A percentile compares a stretch with the other conserved stretches of the same genome.
Evolutionary conservation across 2,888 invertebrate species (phyloP).

Genomic region (Cosmopolites sordidus): DNA sequence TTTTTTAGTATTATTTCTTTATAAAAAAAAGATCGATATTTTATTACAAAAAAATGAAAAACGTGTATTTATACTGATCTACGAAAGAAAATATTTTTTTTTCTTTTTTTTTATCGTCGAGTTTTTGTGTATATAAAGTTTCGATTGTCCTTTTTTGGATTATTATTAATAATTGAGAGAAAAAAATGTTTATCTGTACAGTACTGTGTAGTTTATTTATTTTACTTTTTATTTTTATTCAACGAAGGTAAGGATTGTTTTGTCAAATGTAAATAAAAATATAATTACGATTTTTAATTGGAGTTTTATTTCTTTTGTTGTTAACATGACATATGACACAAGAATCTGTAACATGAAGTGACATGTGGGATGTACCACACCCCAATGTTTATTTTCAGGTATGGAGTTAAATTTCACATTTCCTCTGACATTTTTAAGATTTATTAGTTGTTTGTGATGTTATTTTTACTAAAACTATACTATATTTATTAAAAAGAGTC

Average conservation of each 20-base stretch:
- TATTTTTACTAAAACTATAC: too few species aligned
- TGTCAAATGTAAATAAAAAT: conserved; percentile 21
- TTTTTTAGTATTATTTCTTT: conserved; percentile 22
- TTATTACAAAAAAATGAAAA: conserved; percentile 4
- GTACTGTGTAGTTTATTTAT: conserved; percentile 23
- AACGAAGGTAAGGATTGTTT: conserved; percentile 20
- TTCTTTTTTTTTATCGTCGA: conserved; percentile 4
- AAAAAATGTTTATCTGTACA: conserved; percentile 18
- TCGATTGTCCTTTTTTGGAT: background rate
- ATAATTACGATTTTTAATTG: conserved; percentile 22
- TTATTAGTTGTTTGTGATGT: too few species aligned
- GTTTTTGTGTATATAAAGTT: conserved; percentile 16
- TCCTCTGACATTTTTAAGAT: too few species aligned
- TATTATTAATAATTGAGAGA: conserved; percentile 3
- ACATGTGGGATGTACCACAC: too few species aligned
- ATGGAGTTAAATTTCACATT: too few species aligned
- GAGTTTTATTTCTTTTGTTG: conserved; percentile 9
- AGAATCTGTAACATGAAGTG: too few species aligned
- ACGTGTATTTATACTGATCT: conserved; percentile 8
- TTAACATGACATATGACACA: too few species aligned
- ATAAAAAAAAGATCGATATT: conserved; percentile 15
- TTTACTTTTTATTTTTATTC: conserved; percentile 14
- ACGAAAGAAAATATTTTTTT: background rate
- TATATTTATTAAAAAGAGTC: too few species aligned
- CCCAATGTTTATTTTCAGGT: too few species aligned